Percentiles rank a stretch among this genome's conserved stretches.
phyloP scores from a whole-genome alignment of 2,797 vertebrate species.

The Cuniculus paca region DNA sequence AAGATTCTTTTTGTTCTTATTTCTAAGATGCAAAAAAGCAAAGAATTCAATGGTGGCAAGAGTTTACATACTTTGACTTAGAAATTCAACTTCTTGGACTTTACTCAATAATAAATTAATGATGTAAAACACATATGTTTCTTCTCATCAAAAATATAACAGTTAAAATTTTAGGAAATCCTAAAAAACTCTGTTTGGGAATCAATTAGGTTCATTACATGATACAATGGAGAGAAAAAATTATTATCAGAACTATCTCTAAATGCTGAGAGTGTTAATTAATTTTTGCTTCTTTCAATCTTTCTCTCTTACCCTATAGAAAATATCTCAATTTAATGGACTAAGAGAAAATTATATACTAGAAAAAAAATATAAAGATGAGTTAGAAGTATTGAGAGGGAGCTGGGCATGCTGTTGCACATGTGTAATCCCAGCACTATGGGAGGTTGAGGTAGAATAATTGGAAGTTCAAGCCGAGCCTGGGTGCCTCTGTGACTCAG shows the following conservation, averaged over 20 bases:
- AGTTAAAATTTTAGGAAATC: background rate
- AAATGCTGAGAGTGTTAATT: background rate
- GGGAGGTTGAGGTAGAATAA: background rate
- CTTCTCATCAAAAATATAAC: background rate
- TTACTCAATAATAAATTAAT: conserved; percentile 36
- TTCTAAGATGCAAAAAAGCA: conserved; percentile 1
- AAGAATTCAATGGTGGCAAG: background rate
- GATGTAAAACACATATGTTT: background rate
- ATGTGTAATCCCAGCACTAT: background rate
- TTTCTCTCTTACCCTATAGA: background rate
- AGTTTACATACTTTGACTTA: conserved; percentile 20
- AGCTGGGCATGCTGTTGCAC: background rate
- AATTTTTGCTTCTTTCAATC: conserved; percentile 25
- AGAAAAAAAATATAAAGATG: background rate
- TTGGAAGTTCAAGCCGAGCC: background rate
- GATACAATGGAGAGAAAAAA: background rate
- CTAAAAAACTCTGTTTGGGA: background rate
- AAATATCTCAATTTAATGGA: conserved; percentile 50
- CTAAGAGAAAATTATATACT: background rate
- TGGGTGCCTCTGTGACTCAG: background rate
- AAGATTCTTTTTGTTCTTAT: background rate
- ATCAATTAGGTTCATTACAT: background rate
- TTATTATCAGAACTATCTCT: background rate
- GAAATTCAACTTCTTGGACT: conserved; percentile 35
- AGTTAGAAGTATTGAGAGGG: background rate